Evolutionary conservation across 2,113 vertebrate species (phyloP), one percentile per base, ranked within the genome.

Genomic region (Crypturellus undulatus): DNA sequence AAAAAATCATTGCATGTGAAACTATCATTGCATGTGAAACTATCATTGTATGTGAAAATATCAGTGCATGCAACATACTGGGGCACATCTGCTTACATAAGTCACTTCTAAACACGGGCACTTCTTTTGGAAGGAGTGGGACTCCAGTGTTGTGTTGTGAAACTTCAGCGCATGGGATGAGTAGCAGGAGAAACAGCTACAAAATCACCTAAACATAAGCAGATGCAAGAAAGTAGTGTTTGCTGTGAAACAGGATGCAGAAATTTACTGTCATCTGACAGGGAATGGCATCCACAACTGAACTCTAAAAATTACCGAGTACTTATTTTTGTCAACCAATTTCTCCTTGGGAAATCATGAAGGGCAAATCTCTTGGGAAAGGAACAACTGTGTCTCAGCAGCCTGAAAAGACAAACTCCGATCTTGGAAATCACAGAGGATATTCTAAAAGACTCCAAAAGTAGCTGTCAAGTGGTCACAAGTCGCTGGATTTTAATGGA

Each of bases 41-140:
- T 45, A 45, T 45, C 45, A 45, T 18, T 45, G 45, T 18, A 45
- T 19, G 45, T 45, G 45, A 47, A 20, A 47, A 47, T 47, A 47
- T 47, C 45, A 30, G n/a, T 38, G 36, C 24, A 5, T 34, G 17
- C 56, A 68, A 40, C 17, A 22, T 12, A 21, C 42, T 40, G 24
- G 10, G 87, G 43, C 59, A 95, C 91, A 72, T 93, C 81, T 93
- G 80, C 54, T 78, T 92, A 56, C 20, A 9, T 7, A 6, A 93
- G 64, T 52, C n/a, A 63, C 54, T 79, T 77, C 21, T 26, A 86
- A 84, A 34, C 36, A 49, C 6, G 60, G 63, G 59, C 32, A 62
- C n/a, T 8, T 40, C 26, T 54, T 84, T 86, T 51, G 79, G 3
- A 47, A 84, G 73, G 28, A 64, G 25, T 25, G 10, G 10, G 43